Evolutionary conservation across 1,140 invertebrate species (phyloP), one percentile per base, ranked within the genome.

Genomic region (Ceratitis capitata): DNA sequence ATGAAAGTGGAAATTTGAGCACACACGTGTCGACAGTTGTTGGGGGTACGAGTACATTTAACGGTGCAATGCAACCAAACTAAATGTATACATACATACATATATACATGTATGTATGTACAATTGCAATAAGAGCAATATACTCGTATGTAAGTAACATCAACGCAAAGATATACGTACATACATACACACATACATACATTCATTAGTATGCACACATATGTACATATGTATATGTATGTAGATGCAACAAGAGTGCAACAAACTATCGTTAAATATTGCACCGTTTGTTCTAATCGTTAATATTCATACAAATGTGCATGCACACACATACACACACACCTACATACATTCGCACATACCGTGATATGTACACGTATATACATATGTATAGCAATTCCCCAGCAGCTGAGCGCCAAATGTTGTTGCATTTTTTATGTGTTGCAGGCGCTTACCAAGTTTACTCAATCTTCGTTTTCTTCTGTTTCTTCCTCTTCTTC

Each of bases 401-500:
- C 45, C 39, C 69, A 78, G 69, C 69, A 78, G 69, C 39, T 78
- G 69, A 78, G 69, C 69, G 42, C n/a, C 69, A 78, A 23, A 78
- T 78, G 69, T n/a, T 78, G 39, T 45, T n/a, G 69, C 69, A 78
- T 19, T 26, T 9, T 19, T 19, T 56, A 56, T 23, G n/a, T 56
- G 19, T 47, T 78, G 19, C 39, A n/a, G 39, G 39, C 69, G 69
- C 69, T 39, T 78, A 78, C 69, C 69, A n/a, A 69, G 39, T 78
- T 78, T 78, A 78, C n/a, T 78, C 69, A 78, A 78, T 78, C 61
- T 69, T 19, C n/a, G n/a, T n/a, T n/a, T n/a, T n/a, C n/a, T n/a
- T n/a, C n/a, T n/a, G n/a, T n/a, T n/a, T n/a, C n/a, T n/a, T n/a
- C n/a, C n/a, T n/a, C n/a, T n/a, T n/a, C n/a, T n/a, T n/a, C n/a